phyloP scores from a whole-genome alignment of 1,140 invertebrate genomes.

The Rhagoletis pomonella region DNA sequence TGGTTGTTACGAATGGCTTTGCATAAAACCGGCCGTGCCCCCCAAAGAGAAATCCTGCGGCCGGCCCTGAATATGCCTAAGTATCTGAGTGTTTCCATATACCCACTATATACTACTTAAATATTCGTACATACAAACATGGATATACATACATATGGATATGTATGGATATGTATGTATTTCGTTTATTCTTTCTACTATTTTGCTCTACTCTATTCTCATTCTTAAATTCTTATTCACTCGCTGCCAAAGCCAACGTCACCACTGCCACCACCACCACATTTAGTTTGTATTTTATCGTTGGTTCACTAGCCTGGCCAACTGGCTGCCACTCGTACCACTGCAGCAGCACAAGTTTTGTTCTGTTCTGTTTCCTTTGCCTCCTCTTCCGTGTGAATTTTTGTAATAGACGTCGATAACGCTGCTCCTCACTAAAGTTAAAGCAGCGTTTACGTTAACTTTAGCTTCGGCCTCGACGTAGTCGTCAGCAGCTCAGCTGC shows the following conservation, averaged over 20 bases:
- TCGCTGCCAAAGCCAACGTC: constrained; percentile 5
- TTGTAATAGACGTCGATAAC: constrained; percentile 39
- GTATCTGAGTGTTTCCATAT: background rate
- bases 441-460: background rate
- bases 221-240: constrained; percentile 32
- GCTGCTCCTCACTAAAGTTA: background rate
- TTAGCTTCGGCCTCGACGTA: background rate
- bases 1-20: no score
- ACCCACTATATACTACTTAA: no score
- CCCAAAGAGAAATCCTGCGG: no score
- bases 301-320: constrained; percentile 42
- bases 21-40: no score
- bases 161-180: background rate
- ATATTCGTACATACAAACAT: no score
- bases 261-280: background rate
- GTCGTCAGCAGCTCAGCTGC: background rate
- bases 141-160: background rate
- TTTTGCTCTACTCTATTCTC: constrained; percentile 35
- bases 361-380: background rate
- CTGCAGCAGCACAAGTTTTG: constrained; percentile 19
- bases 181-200: constrained; percentile 45
- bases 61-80: background rate
- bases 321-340: background rate
- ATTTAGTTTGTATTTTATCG: background rate
- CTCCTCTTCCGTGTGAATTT: background rate